A percentile compares a stretch with the other conserved stretches of the same genome.
These are phyloP conservation scores for Puma concolor DNA, from an alignment of 2,113 vertebrate species.

Conservation along the genomic window DNA sequence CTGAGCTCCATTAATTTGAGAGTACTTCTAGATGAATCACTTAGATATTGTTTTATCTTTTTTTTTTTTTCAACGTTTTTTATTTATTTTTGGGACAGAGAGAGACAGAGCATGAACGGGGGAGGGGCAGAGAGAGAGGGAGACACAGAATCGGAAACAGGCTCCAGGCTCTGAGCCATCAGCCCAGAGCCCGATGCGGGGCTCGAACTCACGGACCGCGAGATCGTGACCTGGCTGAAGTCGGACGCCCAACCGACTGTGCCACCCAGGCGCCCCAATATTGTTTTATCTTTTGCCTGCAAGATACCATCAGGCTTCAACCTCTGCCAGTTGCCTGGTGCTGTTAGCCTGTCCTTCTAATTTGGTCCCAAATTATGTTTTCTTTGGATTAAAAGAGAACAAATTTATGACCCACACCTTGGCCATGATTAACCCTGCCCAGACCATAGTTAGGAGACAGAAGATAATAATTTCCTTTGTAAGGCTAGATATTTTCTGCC, in stretches of 20 bases:
- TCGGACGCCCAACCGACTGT: too few species aligned
- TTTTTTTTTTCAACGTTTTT: too few species aligned
- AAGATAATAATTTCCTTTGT: background rate
- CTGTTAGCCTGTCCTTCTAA: background rate
- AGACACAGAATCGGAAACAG: too few species aligned
- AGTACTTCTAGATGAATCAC: conserved; percentile 37
- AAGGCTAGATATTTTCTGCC: background rate
- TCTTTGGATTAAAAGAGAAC: background rate
- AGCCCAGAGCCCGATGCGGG: too few species aligned
- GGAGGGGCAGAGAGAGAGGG: too few species aligned
- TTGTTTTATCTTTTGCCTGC: conserved; percentile 39
- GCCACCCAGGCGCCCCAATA: too few species aligned
- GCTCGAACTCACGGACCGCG: too few species aligned
- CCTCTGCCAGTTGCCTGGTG: background rate
- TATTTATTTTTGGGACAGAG: too few species aligned
- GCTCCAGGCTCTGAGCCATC: too few species aligned
- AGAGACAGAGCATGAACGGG: too few species aligned
- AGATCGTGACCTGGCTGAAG: too few species aligned
- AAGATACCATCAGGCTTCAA: background rate
- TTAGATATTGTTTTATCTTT: conserved; percentile 53
- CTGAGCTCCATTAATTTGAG: conserved; percentile 57
- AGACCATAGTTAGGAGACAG: background rate
- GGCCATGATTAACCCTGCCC: background rate
- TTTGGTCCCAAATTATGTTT: background rate
- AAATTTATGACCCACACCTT: background rate